Evolutionary conservation across 2,888 invertebrate species (phyloP).

Genomic region (Baccha elongata): DNA sequence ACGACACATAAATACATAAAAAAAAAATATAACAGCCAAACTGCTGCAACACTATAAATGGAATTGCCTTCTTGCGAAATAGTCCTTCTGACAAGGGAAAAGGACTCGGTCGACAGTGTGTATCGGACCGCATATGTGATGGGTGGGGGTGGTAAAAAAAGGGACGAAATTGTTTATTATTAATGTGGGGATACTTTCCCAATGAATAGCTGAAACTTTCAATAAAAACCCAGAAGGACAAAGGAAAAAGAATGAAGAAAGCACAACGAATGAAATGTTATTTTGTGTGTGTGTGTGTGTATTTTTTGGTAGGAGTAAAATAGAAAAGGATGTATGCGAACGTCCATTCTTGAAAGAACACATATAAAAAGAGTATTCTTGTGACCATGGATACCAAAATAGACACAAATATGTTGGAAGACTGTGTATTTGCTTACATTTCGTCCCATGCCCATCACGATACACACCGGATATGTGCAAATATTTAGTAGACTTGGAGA

Average conservation of each 20-base stretch:
- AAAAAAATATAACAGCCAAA: constrained; percentile 57
- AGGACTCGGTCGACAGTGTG: constrained; percentile 11
- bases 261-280: constrained; percentile 45
- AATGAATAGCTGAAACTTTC: constrained; percentile 73
- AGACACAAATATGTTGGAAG: constrained; percentile 37
- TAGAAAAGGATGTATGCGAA: constrained; percentile 59
- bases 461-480: constrained; percentile 73
- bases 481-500: constrained; percentile 73
- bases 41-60: constrained; percentile 68
- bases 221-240: constrained; percentile 72
- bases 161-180: constrained; percentile 70
- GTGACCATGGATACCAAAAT: constrained; percentile 56
- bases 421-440: constrained; percentile 24
- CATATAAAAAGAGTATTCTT: constrained; percentile 37
- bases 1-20: constrained; percentile 57
- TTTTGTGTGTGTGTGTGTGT: background rate
- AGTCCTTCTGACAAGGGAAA: constrained; percentile 29
- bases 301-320: constrained; percentile 38
- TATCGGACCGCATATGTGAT: constrained; percentile 40
- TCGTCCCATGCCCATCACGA: constrained; percentile 44
- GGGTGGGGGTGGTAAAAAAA: constrained; percentile 18
- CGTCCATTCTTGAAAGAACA: constrained; percentile 57
- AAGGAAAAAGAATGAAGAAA: constrained; percentile 55
- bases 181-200: constrained; percentile 73
- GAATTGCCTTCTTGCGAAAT: constrained; percentile 56